Evolutionary conservation across 2,888 invertebrate species (phyloP).

Genomic region (Tricholauxania praeusta): DNA sequence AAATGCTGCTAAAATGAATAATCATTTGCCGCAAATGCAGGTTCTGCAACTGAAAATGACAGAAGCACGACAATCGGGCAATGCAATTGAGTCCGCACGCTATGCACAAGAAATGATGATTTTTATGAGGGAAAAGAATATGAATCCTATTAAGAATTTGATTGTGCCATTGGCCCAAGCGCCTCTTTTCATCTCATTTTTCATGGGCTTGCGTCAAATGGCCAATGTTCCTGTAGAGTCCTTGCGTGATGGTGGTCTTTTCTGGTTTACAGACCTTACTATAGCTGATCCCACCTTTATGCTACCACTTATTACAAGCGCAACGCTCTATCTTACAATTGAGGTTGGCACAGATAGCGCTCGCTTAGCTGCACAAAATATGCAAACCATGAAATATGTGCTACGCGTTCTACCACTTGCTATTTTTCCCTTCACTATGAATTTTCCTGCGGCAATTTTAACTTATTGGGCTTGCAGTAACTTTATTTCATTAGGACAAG

Average conservation of each 20-base stretch:
- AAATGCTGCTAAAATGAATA: constrained; percentile 84
- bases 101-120: constrained; percentile 82
- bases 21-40: constrained; percentile 88
- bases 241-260: constrained; percentile 86
- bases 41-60: constrained; percentile 85
- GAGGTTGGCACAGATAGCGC: constrained; percentile 85
- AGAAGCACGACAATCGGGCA: constrained; percentile 87
- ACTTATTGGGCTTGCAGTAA: constrained; percentile 93
- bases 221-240: constrained; percentile 91
- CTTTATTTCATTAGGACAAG: constrained; percentile 84
- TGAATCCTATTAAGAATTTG: constrained; percentile 85
- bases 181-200: constrained; percentile 93
- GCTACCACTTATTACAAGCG: constrained; percentile 86
- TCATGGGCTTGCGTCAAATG: constrained; percentile 89
- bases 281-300: constrained; percentile 89
- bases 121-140: constrained; percentile 85
- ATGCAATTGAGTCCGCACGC: constrained; percentile 81
- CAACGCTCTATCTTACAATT: constrained; percentile 84
- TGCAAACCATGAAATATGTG: constrained; percentile 80
- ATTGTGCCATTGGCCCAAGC: constrained; percentile 84
- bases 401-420: constrained; percentile 81
- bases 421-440: constrained; percentile 86
- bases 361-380: constrained; percentile 75
- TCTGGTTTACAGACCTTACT: constrained; percentile 95
- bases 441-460: constrained; percentile 89